A percentile compares a stretch with the other conserved stretches of the same genome.
These are phyloP conservation scores for Diuraphis noxia DNA, from an alignment of 1,140 invertebrate genomes.

Conservation along the genomic window DNA sequence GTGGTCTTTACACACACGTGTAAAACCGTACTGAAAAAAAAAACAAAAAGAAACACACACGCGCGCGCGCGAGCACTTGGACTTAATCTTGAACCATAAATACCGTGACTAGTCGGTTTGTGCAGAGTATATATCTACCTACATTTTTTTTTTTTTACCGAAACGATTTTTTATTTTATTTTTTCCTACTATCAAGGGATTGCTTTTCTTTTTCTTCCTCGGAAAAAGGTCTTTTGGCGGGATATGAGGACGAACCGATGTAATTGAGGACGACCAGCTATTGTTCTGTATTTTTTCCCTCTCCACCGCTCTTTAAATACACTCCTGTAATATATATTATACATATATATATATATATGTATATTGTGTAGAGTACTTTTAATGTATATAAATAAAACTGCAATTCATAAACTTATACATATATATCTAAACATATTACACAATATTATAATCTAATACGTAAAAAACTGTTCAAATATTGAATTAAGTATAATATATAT, in stretches of 20 bases:
- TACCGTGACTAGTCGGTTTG: not conserved
- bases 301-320: not conserved
- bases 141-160: not conserved
- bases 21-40: not conserved
- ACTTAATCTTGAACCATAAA: not conserved
- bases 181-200: not conserved
- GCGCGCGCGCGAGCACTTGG: not conserved
- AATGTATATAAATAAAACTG: not conserved
- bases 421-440: too few species aligned
- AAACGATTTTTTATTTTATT: not conserved
- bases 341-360: too few species aligned
- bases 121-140: not conserved
- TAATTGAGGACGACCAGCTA: not conserved
- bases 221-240: not conserved
- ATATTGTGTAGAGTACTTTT: not conserved
- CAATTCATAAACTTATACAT: not conserved
- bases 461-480: too few species aligned
- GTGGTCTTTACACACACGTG: not conserved
- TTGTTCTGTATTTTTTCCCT: not conserved
- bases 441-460: too few species aligned
- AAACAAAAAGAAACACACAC: not conserved
- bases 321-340: not conserved
- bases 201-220: not conserved
- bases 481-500: too few species aligned
- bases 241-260: not conserved